A percentile compares a stretch with the other conserved stretches of the same genome.
Evolutionary conservation across 2,888 invertebrate genomes (phyloP).

Genomic region (Harpagoxenus sublaevis): DNA sequence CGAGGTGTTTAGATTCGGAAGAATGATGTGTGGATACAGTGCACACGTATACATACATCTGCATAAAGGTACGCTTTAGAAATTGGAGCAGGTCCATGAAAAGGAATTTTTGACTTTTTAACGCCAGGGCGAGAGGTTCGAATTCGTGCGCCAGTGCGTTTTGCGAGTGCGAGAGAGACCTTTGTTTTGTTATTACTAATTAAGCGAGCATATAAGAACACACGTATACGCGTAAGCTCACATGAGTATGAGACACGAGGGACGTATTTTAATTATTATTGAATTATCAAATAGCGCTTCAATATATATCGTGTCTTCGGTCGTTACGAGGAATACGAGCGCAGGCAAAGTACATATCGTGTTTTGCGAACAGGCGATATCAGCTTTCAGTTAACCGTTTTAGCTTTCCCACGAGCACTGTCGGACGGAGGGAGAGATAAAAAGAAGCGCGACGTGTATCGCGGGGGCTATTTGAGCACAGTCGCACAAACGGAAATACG

Average conservation of each 20-base stretch:
- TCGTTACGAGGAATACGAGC: not conserved
- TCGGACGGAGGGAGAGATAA: not conserved
- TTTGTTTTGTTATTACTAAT: not conserved
- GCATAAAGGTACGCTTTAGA: not conserved
- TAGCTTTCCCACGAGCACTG: conserved; percentile 37
- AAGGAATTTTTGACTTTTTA: not conserved
- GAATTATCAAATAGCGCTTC: conserved; percentile 13
- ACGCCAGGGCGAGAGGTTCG: too few species aligned
- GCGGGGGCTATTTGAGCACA: conserved; percentile 2
- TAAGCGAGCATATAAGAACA: not conserved
- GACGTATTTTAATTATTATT: not conserved
- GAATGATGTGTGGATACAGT: conserved; percentile 2
- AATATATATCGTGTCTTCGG: conserved; percentile 28
- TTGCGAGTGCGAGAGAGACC: not conserved
- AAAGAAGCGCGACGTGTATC: conserved; percentile 2
- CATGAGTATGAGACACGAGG: not conserved
- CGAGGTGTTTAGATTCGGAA: conserved; percentile 34
- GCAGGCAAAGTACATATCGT: conserved; percentile 8
- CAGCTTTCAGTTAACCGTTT: conserved; percentile 35
- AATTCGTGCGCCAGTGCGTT: not conserved
- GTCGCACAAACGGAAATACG: conserved; percentile 22
- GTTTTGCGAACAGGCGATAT: conserved; percentile 14
- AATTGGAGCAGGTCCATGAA: not conserved
- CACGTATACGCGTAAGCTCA: not conserved
- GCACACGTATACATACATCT: not conserved